Evolutionary conservation across 1,140 invertebrate species (phyloP).

Genomic region (Diorhabda carinulata): DNA sequence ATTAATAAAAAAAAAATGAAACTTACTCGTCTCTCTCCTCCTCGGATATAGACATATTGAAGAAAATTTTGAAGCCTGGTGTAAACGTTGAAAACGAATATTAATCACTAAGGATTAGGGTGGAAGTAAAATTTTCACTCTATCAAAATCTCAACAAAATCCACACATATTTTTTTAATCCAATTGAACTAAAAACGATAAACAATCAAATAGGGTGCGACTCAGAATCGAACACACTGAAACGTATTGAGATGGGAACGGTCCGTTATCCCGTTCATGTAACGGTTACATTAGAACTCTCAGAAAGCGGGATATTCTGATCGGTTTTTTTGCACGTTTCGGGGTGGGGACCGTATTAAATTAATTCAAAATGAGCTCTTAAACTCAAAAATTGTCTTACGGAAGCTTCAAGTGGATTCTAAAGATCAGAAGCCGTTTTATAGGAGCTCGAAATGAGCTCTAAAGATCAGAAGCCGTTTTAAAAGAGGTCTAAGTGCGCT

Average conservation of each 20-base stretch:
- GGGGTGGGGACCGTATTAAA: too few species aligned
- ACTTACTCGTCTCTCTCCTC: conserved; percentile 56
- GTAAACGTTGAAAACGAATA: too few species aligned
- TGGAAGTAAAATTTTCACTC: too few species aligned
- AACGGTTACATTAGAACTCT: too few species aligned
- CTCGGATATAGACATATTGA: conserved; percentile 49
- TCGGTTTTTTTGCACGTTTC: too few species aligned
- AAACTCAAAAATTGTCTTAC: too few species aligned
- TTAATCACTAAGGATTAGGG: too few species aligned
- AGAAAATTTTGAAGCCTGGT: neutral
- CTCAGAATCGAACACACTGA: conserved; percentile 17
- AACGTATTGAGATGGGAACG: conserved; percentile 6
- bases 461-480: neutral
- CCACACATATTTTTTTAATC: neutral
- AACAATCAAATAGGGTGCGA: conserved; percentile 11
- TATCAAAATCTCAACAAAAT: neutral
- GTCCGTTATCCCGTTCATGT: neutral
- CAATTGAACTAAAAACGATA: neutral
- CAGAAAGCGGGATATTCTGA: too few species aligned
- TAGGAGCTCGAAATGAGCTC: neutral
- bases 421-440: neutral
- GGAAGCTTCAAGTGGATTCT: too few species aligned
- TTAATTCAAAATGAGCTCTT: too few species aligned
- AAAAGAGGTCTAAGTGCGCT: neutral
- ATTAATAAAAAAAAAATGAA: too few species aligned